phyloP scores from a whole-genome alignment of 1,140 invertebrate genomes.

The Zophobas morio region DNA sequence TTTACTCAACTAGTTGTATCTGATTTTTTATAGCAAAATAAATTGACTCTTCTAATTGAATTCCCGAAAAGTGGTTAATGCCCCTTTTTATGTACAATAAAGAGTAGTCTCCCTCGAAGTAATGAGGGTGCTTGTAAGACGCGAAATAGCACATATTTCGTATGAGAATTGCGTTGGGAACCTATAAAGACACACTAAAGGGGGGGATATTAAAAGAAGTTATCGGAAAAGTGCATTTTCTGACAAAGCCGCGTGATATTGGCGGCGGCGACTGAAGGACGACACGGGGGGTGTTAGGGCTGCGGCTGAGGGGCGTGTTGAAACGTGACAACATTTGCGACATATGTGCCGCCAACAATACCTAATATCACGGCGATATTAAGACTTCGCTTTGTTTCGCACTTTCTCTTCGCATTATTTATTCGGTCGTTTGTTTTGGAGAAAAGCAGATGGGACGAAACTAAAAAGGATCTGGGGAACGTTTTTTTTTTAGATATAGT shows the following conservation, averaged over 20 bases:
- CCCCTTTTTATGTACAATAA: not conserved
- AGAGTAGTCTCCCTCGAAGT: not conserved
- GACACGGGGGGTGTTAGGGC: not conserved
- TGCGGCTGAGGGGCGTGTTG: constrained; percentile 6
- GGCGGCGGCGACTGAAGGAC: constrained; percentile 7
- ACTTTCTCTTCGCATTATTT: not conserved
- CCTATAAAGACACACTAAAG: constrained; percentile 23
- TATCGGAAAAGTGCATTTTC: constrained; percentile 27
- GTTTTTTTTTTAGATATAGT: too few relatives aligned
- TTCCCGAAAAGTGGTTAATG: not conserved
- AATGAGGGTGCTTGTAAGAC: constrained; percentile 2
- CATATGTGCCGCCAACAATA: constrained; percentile 7
- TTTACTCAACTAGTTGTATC: not conserved
- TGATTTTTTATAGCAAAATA: constrained; percentile 2
- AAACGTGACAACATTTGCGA: constrained; percentile 25
- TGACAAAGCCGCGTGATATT: constrained; percentile 19
- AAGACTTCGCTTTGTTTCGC: constrained; percentile 1
- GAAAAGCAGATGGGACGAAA: not conserved
- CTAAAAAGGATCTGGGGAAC: too few relatives aligned
- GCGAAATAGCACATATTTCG: constrained; percentile 21
- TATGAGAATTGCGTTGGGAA: constrained; percentile 17
- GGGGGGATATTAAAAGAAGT: constrained; percentile 28
- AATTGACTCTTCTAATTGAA: constrained; percentile 18
- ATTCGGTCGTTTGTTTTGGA: not conserved
- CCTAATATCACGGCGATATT: constrained; percentile 10